Evolutionary conservation across 2,113 vertebrate genomes (phyloP).

Genomic region (Embiotoca jacksoni): DNA sequence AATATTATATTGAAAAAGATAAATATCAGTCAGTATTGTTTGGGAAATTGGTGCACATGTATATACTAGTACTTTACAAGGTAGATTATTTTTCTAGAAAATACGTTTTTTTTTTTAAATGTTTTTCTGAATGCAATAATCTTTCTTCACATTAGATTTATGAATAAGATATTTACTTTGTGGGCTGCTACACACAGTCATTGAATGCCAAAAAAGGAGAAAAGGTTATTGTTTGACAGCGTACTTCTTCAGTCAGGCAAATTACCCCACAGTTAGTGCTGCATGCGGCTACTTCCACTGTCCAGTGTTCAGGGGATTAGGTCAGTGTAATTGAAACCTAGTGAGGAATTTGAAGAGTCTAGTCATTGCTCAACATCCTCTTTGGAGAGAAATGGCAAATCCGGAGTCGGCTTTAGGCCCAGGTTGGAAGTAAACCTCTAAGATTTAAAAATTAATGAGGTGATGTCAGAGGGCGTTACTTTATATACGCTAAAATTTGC

Average conservation of each 20-base stretch:
- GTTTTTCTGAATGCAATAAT: background rate
- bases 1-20: background rate
- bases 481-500: no score
- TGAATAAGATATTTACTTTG: background rate
- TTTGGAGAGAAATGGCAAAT: no score
- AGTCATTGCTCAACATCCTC: background rate
- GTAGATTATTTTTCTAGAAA: no score
- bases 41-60: background rate
- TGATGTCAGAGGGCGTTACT: no score
- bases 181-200: background rate
- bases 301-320: constrained; percentile 47
- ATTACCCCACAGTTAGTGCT: background rate
- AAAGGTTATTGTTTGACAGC: background rate
- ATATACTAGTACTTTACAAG: no score
- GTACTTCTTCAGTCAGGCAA: background rate
- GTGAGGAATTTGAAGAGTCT: constrained; percentile 50
- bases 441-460: background rate
- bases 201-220: background rate
- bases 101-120: background rate
- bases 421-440: background rate
- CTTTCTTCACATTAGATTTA: background rate
- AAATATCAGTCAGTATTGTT: background rate
- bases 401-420: no score
- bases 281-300: constrained; percentile 6
- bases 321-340: constrained; percentile 55